phyloP scores from a whole-genome alignment of 1,140 invertebrate genomes.

The Caerostris extrusa region DNA sequence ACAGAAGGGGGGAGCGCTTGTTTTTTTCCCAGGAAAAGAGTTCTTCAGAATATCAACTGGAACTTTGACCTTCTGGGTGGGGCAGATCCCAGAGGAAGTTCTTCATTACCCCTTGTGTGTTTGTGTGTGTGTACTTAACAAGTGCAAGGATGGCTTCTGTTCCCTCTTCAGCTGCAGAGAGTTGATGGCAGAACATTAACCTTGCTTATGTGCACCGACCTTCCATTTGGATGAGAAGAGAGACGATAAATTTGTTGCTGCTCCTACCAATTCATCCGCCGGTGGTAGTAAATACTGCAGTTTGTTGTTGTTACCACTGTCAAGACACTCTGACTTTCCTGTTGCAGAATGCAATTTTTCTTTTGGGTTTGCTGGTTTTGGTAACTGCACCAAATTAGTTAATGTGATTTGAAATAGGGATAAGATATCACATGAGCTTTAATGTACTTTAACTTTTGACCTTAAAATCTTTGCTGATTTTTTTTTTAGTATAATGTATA shows the following conservation, averaged over 20 bases:
- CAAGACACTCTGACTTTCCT: too few species aligned
- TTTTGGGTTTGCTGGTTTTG: too few species aligned
- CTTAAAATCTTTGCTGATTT: too few species aligned
- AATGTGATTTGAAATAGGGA: too few species aligned
- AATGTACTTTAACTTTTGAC: too few species aligned
- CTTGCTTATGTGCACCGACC: not conserved
- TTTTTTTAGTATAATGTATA: too few species aligned
- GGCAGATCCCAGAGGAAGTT: not conserved
- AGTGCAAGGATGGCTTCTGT: not conserved
- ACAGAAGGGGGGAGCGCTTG: not conserved
- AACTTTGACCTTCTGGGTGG: conserved; percentile 18
- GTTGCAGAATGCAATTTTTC: too few species aligned
- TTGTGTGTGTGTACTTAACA: conserved; percentile 1
- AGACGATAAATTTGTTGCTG: not conserved
- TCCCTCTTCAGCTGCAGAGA: too few species aligned
- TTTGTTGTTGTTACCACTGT: too few species aligned
- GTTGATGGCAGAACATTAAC: conserved; percentile 6
- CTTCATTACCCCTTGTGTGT: not conserved
- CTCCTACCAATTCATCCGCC: not conserved
- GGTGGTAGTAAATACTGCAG: not conserved
- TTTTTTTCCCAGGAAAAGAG: conserved; percentile 6
- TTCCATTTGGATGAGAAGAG: not conserved
- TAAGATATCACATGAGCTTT: too few species aligned
- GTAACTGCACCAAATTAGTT: too few species aligned
- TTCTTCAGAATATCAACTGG: conserved; percentile 8